A percentile compares a stretch with the other conserved stretches of the same genome.
Conservation (phyloP, 2,113 vertebrate species). For the Odocoileus hemionus region DNA sequence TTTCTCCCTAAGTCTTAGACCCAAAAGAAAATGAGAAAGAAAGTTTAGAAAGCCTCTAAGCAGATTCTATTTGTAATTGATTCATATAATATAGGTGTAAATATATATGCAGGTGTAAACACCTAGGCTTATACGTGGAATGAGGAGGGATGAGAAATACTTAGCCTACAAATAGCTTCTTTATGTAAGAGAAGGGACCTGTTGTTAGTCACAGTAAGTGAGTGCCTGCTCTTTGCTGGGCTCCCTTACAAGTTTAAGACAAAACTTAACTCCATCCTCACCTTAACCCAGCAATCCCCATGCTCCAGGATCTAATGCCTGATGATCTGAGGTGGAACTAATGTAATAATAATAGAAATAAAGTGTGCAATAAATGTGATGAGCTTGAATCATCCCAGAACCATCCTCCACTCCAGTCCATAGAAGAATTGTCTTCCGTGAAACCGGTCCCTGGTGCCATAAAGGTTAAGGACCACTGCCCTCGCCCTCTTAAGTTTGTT, state of each 20-base stretch:
- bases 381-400: background rate
- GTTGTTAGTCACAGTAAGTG: background rate
- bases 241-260: background rate
- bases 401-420: background rate
- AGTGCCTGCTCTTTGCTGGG: background rate
- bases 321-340: background rate
- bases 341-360: background rate
- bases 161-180: background rate
- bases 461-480: background rate
- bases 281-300: background rate
- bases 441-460: background rate
- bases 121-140: rapidly evolving
- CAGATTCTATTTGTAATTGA: background rate
- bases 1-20: constrained; percentile 14
- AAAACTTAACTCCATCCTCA: background rate
- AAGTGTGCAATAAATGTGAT: background rate
- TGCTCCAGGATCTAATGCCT: background rate
- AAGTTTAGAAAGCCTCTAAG: background rate
- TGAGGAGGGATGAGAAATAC: background rate
- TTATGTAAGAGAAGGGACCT: background rate
- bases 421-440: background rate
- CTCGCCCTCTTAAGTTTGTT: background rate
- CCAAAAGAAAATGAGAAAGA: constrained; percentile 18
- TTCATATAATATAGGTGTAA: rapidly evolving
- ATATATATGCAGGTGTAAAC: no score